A percentile compares a stretch with the other conserved stretches of the same genome.
Conservation (phyloP, 2,888 invertebrate genomes). For the Petrophora chlorosata region DNA sequence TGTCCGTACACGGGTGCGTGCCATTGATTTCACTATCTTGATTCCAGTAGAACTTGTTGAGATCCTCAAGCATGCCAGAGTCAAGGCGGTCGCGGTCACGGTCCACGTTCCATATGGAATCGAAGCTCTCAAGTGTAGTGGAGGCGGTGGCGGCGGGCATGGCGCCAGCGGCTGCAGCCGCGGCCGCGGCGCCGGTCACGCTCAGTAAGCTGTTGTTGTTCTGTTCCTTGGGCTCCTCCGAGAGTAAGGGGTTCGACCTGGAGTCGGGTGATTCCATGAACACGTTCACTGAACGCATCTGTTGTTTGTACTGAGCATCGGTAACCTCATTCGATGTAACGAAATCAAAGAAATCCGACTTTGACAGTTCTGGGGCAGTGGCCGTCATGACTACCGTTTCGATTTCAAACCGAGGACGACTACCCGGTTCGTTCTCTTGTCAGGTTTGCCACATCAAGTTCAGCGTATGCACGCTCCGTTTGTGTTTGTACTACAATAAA, state of each 20-base stretch:
- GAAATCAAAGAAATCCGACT: slow-evolving; percentile 95
- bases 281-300: slow-evolving; percentile 87
- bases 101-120: slow-evolving; percentile 87
- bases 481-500: slow-evolving; percentile 78
- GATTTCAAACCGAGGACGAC: slow-evolving; percentile 72
- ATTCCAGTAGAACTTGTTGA: slow-evolving; percentile 93
- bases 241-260: slow-evolving; percentile 75
- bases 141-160: slow-evolving; percentile 72
- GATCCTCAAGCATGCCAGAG: slow-evolving; percentile 91
- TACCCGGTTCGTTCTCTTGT: slow-evolving; percentile 57
- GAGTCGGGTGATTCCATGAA: slow-evolving; percentile 85
- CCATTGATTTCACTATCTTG: slow-evolving; percentile 85
- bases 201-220: slow-evolving; percentile 85
- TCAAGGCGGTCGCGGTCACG: slow-evolving; percentile 89
- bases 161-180: slow-evolving; percentile 52
- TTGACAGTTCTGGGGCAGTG: slow-evolving; percentile 92
- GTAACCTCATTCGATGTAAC: slow-evolving; percentile 91
- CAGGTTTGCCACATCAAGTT: slow-evolving; percentile 62
- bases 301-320: slow-evolving; percentile 87
- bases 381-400: slow-evolving; percentile 92
- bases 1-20: slow-evolving; percentile 75
- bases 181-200: slow-evolving; percentile 55
- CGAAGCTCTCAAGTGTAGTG: slow-evolving; percentile 79
- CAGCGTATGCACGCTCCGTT: slow-evolving; percentile 47
- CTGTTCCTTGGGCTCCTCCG: slow-evolving; percentile 82